Evolutionary conservation across 2,113 vertebrate species (phyloP).

Genomic region (Oncorhynchus gorbuscha): DNA sequence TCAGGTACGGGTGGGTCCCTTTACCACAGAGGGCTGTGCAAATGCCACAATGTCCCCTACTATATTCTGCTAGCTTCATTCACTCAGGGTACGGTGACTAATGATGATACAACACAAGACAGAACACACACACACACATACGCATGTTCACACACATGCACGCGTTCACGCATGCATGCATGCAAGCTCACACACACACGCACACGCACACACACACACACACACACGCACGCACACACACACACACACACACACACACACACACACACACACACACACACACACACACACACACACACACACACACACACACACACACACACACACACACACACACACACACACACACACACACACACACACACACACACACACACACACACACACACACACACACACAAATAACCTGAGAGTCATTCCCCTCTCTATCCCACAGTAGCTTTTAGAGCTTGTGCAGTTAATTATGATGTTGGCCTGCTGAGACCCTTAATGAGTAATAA

Average conservation of each 20-base stretch:
- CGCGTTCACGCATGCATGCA: too few species aligned
- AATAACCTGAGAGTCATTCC: constrained; percentile 44
- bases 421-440: constrained; percentile 46
- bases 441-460: constrained; percentile 47
- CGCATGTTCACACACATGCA: neutral
- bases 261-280: too few species aligned
- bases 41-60: too few species aligned
- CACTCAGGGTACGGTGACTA: neutral
- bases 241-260: neutral
- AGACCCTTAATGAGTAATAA: constrained; percentile 56
- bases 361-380: neutral
- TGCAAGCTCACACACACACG: neutral
- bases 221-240: neutral
- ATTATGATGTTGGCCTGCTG: constrained; percentile 55
- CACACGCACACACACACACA: too few species aligned
- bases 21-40: neutral
- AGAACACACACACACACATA: neutral
- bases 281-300: neutral
- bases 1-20: neutral
- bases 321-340: neutral
- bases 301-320: neutral
- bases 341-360: neutral
- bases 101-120: neutral
- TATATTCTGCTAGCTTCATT: neutral
- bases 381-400: neutral